These are phyloP conservation scores for Anguilla rostrata DNA, from an alignment of 2,113 vertebrate species.

Conservation along the genomic window DNA sequence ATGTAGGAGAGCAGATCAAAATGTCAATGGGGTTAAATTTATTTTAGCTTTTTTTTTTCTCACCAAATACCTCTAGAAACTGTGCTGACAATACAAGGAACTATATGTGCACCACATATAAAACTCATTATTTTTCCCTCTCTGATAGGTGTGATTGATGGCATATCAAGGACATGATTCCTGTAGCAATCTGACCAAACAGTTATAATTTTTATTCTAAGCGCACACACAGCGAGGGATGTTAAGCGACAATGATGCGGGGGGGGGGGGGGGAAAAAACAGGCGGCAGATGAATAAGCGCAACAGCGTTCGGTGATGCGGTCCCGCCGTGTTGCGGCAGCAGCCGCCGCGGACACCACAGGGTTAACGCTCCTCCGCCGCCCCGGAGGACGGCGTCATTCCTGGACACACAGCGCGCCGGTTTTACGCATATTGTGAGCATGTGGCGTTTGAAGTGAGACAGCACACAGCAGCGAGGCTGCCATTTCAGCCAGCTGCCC, in stretches of 20 bases:
- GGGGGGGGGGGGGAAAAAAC: neutral
- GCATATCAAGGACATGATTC: neutral
- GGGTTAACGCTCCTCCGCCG: neutral
- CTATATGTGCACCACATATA: neutral
- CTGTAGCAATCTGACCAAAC: neutral
- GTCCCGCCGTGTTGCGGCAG: neutral
- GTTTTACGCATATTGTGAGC: conserved; percentile 20
- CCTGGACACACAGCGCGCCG: conserved; percentile 13
- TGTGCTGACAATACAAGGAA: neutral
- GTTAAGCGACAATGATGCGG: neutral
- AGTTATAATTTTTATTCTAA: neutral
- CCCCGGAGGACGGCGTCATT: neutral
- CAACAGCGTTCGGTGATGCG: neutral
- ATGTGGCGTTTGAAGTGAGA: conserved; percentile 20
- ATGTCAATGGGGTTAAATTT: neutral
- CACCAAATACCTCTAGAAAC: neutral
- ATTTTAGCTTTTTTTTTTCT: neutral
- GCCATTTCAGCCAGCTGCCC: conserved; percentile 3
- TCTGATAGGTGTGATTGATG: neutral
- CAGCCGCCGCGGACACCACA: neutral
- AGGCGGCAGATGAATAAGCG: neutral
- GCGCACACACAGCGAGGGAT: neutral
- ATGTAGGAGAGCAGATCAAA: neutral
- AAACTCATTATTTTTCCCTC: neutral
- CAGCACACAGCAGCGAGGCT: neutral